A percentile compares a stretch with the other conserved stretches of the same genome.
phyloP scores from a whole-genome alignment of 2,113 vertebrate species.

The Noturus placidus region DNA sequence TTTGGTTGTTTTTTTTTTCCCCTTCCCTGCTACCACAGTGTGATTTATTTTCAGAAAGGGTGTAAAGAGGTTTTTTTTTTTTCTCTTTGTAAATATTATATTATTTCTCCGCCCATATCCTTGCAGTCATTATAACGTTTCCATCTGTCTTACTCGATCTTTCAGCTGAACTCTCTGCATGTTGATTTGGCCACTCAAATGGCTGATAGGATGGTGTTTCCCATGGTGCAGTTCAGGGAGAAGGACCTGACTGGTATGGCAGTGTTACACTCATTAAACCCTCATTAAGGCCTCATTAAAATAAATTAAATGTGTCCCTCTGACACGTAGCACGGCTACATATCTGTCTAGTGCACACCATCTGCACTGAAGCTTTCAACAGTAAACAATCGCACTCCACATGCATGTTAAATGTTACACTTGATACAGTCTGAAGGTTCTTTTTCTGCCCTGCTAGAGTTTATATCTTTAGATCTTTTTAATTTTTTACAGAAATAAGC shows the following conservation, averaged over 20 bases:
- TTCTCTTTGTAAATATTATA: background rate
- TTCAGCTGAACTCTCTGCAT: constrained; percentile 91
- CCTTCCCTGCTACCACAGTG: background rate
- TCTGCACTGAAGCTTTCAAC: constrained; percentile 4
- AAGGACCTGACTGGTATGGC: constrained; percentile 93
- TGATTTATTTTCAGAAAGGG: background rate
- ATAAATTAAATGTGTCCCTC: constrained; percentile 10
- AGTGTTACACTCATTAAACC: constrained; percentile 15
- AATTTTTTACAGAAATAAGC: constrained; percentile 85
- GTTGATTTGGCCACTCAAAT: constrained; percentile 88
- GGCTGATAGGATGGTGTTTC: constrained; percentile 94
- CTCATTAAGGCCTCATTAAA: constrained; percentile 11
- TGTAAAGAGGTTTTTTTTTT: background rate
- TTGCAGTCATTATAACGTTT: background rate
- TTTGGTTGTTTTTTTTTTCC: background rate
- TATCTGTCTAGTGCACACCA: background rate
- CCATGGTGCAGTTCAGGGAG: constrained; percentile 94
- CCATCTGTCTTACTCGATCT: constrained; percentile 50
- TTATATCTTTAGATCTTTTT: background rate
- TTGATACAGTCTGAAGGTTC: background rate
- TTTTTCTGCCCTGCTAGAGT: background rate
- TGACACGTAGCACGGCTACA: background rate
- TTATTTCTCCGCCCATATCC: background rate
- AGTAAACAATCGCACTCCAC: background rate
- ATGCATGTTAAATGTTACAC: background rate